A percentile compares a stretch with the other conserved stretches of the same genome.
These are phyloP conservation scores for Paralvinella palmiformis DNA, from an alignment of 1,140 invertebrate genomes.

Conservation along the genomic window DNA sequence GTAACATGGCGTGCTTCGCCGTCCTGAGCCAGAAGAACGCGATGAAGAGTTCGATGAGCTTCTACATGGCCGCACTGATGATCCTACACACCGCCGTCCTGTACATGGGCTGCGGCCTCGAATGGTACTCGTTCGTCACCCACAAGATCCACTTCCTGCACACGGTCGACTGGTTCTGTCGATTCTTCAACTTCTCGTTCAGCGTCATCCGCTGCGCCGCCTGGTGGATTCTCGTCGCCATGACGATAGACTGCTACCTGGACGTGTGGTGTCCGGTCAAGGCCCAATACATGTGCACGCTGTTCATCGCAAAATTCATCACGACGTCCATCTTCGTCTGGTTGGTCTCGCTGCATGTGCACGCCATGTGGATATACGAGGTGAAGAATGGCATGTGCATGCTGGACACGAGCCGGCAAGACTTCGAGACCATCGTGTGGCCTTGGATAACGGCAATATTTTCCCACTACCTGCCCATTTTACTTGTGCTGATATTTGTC, in stretches of 20 bases:
- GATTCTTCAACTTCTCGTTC: not conserved
- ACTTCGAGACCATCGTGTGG: conserved; percentile 8
- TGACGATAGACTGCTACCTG: not conserved
- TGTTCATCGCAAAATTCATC: not conserved
- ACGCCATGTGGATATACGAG: conserved; percentile 9
- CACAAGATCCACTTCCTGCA: not conserved
- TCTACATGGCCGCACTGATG: not conserved
- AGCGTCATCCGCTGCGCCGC: not conserved
- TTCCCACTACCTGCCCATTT: not conserved
- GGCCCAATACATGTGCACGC: not conserved
- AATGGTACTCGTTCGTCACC: not conserved
- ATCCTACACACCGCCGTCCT: not conserved
- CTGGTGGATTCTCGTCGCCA: not conserved
- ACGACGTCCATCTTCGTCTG: not conserved
- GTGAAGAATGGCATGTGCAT: not conserved
- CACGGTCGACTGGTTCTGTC: not conserved
- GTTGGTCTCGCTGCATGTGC: not conserved
- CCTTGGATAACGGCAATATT: conserved; percentile 4
- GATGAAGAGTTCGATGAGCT: not conserved
- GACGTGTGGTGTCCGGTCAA: not conserved
- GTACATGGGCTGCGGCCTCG: conserved; percentile 5
- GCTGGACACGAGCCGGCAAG: not conserved
- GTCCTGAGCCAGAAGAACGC: not conserved
- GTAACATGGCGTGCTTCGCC: not conserved
- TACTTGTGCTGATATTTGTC: not conserved